Base-by-base conservation (phyloP, 2,113 vertebrate genomes). In the Corythaeola cristata region DNA sequence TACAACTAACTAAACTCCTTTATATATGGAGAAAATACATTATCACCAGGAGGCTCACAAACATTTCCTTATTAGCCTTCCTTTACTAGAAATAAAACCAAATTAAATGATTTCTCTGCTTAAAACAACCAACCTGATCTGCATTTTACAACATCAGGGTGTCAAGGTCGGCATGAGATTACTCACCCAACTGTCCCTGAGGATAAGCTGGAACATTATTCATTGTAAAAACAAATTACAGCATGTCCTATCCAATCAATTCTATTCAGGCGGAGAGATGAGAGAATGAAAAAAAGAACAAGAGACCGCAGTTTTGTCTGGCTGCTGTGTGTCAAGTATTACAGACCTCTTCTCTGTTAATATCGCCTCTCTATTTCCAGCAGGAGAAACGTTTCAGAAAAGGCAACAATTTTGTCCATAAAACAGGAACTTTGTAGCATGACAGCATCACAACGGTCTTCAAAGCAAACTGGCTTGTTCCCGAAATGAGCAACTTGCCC, bases 11-110 rank as follows among this genome's bases (percentile, higher is more conserved):
- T 95, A 62, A 73, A 41, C 32, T 63, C 22, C 93, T 96, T 91
- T 89, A 79, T 49, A 39, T 62, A 94, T 4, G 6, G 76, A 74
- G 18, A 85, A 66, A 94, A 82, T 67, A 83, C 4, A 21, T 75
- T 73, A 79, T 73, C 27, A 12, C 37, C 93, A 98, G 87, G 50
- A 98, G 66, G 72, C 83, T 96, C 66, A 77, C 76, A 93, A 93
- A 89, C 78, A 87, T 95, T 96, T 94, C 86, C 89, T 97, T 97
- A 97, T 71, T 92, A 96, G 79, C 45, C 41, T 27, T 62, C 45
- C 96, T 93, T 95, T 80, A 94, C 92, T 97, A 88, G 89, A 97
- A 98, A 96, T 88, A 96, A 97, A 98, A 96, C 9, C 56, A 92
- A 97, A 97, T 91, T 90, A 94, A 96, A 91, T 93, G 23, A 80